These are phyloP conservation scores for Forbesichthys papilliferus DNA, from an alignment of 2,113 vertebrate species.

Conservation along the genomic window DNA sequence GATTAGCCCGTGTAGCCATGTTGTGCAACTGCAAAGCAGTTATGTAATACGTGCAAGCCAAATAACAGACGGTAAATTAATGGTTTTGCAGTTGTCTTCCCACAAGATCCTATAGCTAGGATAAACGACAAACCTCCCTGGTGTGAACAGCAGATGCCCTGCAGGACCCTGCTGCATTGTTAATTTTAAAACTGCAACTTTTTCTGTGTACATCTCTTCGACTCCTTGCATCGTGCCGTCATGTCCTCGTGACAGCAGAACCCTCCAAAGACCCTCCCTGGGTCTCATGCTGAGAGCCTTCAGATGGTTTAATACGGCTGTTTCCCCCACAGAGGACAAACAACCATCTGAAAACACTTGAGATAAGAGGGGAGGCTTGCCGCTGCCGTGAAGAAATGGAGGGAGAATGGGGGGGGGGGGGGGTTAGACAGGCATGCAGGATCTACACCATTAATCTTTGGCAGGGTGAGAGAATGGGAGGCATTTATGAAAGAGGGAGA, in stretches of 20 bases:
- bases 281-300: background rate
- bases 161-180: background rate
- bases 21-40: slow-evolving; percentile 44
- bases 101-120: slow-evolving; percentile 18
- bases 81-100: slow-evolving; percentile 26
- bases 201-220: background rate
- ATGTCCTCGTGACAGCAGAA: background rate
- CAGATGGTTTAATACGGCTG: slow-evolving; percentile 1
- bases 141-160: background rate
- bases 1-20: slow-evolving; percentile 23
- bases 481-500: slow-evolving; percentile 12
- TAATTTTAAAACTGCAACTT: background rate
- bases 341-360: slow-evolving; percentile 9
- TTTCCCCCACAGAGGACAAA: slow-evolving; percentile 10
- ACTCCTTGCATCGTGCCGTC: background rate
- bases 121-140: slow-evolving; percentile 18
- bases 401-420: background rate
- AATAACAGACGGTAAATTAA: slow-evolving; percentile 29
- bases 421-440: background rate
- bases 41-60: slow-evolving; percentile 43
- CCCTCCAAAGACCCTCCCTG: background rate
- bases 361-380: slow-evolving; percentile 8
- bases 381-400: slow-evolving; percentile 1
- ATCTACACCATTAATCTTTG: too few relatives aligned
- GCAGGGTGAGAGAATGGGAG: slow-evolving; percentile 18